A percentile compares a stretch with the other conserved stretches of the same genome.
These are phyloP conservation scores for Cichladusa arquata DNA, from an alignment of 2,113 vertebrate species.

Conservation along the genomic window DNA sequence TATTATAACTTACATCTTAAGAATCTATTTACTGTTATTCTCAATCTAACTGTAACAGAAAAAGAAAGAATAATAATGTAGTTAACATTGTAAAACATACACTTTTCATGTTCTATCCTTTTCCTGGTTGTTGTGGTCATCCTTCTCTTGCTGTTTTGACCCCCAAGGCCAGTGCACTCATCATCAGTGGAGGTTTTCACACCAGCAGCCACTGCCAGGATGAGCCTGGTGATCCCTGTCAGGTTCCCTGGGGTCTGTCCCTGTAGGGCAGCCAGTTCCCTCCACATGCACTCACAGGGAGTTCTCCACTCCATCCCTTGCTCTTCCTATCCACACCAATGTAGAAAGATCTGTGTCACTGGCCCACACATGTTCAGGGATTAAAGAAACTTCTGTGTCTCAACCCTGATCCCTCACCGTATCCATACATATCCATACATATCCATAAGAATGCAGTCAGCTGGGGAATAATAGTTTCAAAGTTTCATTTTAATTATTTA, in stretches of 20 bases:
- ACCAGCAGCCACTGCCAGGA: not conserved
- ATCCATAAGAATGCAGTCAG: not conserved
- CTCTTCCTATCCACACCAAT: not conserved
- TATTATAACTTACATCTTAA: not conserved
- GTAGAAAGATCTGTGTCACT: not conserved
- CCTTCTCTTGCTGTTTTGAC: not conserved
- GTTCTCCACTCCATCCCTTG: not conserved
- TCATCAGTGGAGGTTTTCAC: not conserved
- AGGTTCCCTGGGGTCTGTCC: not conserved
- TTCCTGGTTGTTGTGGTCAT: not conserved
- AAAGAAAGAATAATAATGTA: not conserved
- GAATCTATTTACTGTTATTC: not conserved
- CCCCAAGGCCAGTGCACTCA: not conserved
- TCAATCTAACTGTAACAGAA: not conserved
- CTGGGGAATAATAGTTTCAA: not conserved
- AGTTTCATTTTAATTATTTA: not conserved
- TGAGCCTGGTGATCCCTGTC: fast-evolving
- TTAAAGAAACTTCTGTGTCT: not conserved
- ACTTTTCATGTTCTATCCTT: not conserved
- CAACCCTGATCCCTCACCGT: not conserved
- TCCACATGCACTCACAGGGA: not conserved
- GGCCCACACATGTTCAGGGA: fast-evolving
- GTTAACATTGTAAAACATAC: not conserved
- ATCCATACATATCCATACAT: not conserved
- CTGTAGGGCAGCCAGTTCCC: fast-evolving